phyloP scores from a whole-genome alignment of 2,797 vertebrate genomes.

The Neostethus bicornis region DNA sequence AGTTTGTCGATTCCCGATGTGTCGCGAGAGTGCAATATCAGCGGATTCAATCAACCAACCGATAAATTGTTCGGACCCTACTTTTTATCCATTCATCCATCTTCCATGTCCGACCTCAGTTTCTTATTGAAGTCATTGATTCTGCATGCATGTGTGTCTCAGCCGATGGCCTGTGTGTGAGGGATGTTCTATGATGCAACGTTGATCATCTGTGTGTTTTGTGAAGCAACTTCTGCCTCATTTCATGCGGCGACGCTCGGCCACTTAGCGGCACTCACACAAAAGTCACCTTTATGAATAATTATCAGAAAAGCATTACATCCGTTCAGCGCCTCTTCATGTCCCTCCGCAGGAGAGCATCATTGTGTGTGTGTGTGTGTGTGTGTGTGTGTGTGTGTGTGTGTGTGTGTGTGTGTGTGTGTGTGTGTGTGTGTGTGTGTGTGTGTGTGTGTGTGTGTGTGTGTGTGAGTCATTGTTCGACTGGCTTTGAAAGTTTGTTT shows the following conservation, averaged over 20 bases:
- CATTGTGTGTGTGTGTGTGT: slow-evolving; percentile 59
- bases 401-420: slow-evolving; percentile 60
- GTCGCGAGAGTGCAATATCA: no score
- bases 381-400: slow-evolving; percentile 61
- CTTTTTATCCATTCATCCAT: slow-evolving; percentile 44
- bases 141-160: slow-evolving; percentile 48
- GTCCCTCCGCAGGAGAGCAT: slow-evolving; percentile 59
- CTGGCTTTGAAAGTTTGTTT: slow-evolving; percentile 71
- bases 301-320: slow-evolving; percentile 71
- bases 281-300: slow-evolving; percentile 75
- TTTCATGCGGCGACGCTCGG: slow-evolving; percentile 46
- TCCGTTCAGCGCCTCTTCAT: slow-evolving; percentile 56
- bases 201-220: slow-evolving; percentile 63
- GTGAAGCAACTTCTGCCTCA: slow-evolving; percentile 51
- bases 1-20: no score
- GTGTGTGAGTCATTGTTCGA: slow-evolving; percentile 70
- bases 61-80: no score
- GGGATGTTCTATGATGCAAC: slow-evolving; percentile 44
- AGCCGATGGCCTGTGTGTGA: slow-evolving; percentile 18
- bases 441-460: slow-evolving; percentile 56
- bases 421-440: slow-evolving; percentile 61
- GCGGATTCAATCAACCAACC: no score
- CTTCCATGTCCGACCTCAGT: slow-evolving; percentile 58
- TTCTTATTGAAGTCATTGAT: slow-evolving; percentile 61
- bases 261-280: slow-evolving; percentile 46